Evolutionary conservation across 1,140 invertebrate genomes (phyloP).

Genomic region (Drosophila triauraria): DNA sequence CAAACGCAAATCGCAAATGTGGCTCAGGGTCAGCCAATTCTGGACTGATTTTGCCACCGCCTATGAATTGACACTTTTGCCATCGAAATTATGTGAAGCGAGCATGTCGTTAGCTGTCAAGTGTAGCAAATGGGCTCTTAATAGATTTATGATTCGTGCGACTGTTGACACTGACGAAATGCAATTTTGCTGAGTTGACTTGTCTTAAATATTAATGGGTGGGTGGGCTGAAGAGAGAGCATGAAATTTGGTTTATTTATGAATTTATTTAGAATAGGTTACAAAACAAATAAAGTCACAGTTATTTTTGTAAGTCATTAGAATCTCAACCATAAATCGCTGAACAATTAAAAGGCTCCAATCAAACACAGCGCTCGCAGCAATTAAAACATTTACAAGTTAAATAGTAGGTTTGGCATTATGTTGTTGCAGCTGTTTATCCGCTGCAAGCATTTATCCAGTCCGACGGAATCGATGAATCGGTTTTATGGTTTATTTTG

Average conservation of each 20-base stretch:
- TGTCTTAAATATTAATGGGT: not conserved
- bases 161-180: conserved; percentile 7
- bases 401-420: not conserved
- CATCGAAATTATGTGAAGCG: not conserved
- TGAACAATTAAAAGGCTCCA: not conserved
- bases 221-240: not conserved
- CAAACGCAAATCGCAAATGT: conserved; percentile 32
- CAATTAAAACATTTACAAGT: conserved; percentile 20
- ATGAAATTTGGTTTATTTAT: not conserved
- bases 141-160: conserved; percentile 2
- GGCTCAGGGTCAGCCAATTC: conserved; percentile 29
- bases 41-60: not conserved
- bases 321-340: not conserved
- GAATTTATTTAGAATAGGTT: not conserved
- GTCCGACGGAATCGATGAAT: conserved; percentile 1
- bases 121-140: not conserved
- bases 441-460: conserved; percentile 11
- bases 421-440: conserved; percentile 28
- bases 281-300: not conserved
- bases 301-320: conserved; percentile 2
- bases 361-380: not conserved
- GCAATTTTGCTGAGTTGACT: not conserved
- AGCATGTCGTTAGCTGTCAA: conserved; percentile 21
- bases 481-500: conserved; percentile 30
- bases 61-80: conserved; percentile 35